Evolutionary conservation across 2,797 vertebrate genomes (phyloP).

Genomic region (Falco columbarius): DNA sequence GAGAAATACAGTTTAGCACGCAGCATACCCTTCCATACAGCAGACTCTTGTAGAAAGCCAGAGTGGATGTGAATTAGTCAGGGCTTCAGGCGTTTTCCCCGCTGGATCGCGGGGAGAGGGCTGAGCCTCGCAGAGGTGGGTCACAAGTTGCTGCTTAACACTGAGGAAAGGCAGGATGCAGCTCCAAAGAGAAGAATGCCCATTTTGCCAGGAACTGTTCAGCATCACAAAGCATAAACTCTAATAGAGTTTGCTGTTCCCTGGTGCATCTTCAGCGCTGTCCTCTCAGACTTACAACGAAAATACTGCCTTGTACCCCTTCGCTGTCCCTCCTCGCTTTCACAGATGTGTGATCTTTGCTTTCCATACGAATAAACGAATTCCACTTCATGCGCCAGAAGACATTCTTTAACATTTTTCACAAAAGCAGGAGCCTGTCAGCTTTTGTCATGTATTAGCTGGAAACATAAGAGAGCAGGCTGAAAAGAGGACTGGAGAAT

Average conservation of each 20-base stretch:
- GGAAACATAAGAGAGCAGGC: not conserved
- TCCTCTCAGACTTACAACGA: not conserved
- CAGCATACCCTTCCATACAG: not conserved
- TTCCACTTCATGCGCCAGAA: not conserved
- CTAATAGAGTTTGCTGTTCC: not conserved
- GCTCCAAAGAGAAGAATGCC: not conserved
- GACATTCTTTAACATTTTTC: slow-evolving; percentile 16
- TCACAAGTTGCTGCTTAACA: not conserved
- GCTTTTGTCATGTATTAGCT: not conserved
- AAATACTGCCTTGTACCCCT: not conserved
- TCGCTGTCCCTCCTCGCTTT: not conserved
- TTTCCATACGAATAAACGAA: not conserved
- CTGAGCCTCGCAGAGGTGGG: not conserved
- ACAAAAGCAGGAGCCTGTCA: slow-evolving; percentile 36
- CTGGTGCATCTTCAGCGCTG: not conserved
- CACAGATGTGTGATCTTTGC: not conserved
- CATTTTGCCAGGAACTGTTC: not conserved
- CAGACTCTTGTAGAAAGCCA: not conserved
- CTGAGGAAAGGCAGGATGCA: not conserved
- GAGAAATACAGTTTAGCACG: not conserved
- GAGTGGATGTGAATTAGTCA: not conserved
- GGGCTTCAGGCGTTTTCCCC: not conserved
- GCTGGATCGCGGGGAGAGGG: not conserved
- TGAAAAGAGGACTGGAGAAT: not conserved
- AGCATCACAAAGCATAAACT: not conserved